phyloP scores from a whole-genome alignment of 1,140 invertebrate genomes.

The Aradophagus sp. region DNA sequence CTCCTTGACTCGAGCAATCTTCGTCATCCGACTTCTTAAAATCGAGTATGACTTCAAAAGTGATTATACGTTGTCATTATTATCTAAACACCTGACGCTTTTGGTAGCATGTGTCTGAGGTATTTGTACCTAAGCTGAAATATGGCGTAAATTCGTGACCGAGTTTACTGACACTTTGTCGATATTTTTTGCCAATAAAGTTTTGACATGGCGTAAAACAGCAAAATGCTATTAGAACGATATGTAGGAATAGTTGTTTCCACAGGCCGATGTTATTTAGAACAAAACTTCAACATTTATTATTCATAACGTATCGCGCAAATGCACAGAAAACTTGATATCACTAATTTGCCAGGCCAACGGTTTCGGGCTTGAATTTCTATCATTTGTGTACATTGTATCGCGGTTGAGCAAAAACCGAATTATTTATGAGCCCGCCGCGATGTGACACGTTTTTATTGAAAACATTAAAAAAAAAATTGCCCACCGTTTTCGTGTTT shows the following conservation, averaged over 20 bases:
- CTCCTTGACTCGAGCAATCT: conserved; percentile 13
- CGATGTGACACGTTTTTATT: too few relatives aligned
- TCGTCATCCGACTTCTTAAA: conserved; percentile 31
- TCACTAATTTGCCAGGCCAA: too few relatives aligned
- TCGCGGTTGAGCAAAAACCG: too few relatives aligned
- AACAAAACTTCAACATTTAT: too few relatives aligned
- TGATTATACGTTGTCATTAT: conserved; percentile 49
- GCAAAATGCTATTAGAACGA: conserved; percentile 48
- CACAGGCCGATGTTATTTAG: too few relatives aligned
- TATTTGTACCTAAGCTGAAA: conserved; percentile 50
- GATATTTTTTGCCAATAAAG: conserved; percentile 55
- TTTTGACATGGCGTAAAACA: conserved; percentile 51
- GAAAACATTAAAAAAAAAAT: too few relatives aligned
- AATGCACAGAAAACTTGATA: too few relatives aligned
- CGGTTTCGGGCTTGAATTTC: too few relatives aligned
- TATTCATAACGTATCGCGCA: too few relatives aligned
- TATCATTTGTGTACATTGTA: too few relatives aligned
- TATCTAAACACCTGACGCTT: conserved; percentile 51
- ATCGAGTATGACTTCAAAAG: conserved; percentile 27
- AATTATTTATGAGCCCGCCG: too few relatives aligned
- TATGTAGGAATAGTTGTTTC: conserved; percentile 37
- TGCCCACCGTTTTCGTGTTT: too few relatives aligned
- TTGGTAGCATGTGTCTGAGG: conserved; percentile 46
- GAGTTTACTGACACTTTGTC: conserved; percentile 54
- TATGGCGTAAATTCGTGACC: conserved; percentile 55